Base-by-base conservation (phyloP, 2,113 vertebrate genomes). In the Erythrolamprus reginae region DNA sequence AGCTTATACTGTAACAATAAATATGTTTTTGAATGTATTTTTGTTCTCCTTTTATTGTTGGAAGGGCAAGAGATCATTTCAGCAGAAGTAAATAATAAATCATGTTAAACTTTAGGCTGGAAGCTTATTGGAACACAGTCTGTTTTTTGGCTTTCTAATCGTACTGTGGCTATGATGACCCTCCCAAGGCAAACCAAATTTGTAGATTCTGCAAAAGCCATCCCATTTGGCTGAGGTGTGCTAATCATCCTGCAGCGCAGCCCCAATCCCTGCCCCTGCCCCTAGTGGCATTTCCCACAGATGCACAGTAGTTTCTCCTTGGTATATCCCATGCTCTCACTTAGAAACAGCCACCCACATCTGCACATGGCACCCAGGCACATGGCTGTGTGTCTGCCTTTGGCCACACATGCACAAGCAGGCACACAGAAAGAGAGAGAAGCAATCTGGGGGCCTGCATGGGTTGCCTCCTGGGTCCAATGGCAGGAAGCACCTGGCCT, bases 401-500 rank as follows among this genome's bases (percentile, higher is more conserved):
- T 12, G 17, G 24, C 88, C 65, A 70, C 17, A 21, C 45, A 21
- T 50, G 24, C 50, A 95, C 92, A 94, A 51, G 90, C 56, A 89
- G 28, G 24, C 58, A 89, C 24, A 23, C 45, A 5, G 47, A 19
- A 33, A 13, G 83, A 45, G 65, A 15, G 19, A 26, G 50, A 70
- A 53, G 33, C 51, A 45, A 53, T 84, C 89, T 23, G 17, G 55
- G 38, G 56, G 45, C 13, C 23, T 21, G 55, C 24, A 51, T 28
- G 61, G 84, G 52, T 13, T 51, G 38, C 38, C n/a, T 83, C 17
- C 88, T 45, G 8, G 38, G 53, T 7, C 88, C 23, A 28, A 97
- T 96, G 97, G 97, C 97, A 98, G 98, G 98, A 98, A 97, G 97
- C 98, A 98, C 97, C 98, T 98, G 97, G 97, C 89, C 90, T 89